Evolutionary conservation across 2,888 invertebrate species (phyloP).

Genomic region (Acronicta leporina): DNA sequence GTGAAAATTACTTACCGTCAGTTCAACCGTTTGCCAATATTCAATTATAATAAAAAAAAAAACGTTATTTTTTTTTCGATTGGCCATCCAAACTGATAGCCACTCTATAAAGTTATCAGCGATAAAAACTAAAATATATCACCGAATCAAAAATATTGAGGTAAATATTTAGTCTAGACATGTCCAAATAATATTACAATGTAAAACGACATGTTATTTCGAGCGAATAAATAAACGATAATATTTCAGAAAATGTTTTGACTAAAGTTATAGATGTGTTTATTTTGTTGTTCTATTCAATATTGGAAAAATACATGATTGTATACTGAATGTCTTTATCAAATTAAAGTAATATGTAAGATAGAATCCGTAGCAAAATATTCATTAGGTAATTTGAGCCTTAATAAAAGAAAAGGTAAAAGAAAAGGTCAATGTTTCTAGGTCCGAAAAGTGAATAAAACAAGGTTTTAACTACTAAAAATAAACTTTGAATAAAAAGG

Average conservation of each 20-base stretch:
- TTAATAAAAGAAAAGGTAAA: too few species aligned
- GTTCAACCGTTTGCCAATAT: too few species aligned
- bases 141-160: conserved; percentile 22
- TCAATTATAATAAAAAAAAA: too few species aligned
- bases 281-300: neutral
- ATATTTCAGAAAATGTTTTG: conserved; percentile 7
- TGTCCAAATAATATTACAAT: conserved; percentile 29
- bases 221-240: conserved; percentile 11
- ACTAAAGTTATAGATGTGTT: neutral
- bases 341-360: too few species aligned
- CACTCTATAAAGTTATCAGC: neutral
- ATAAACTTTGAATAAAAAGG: too few species aligned
- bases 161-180: conserved; percentile 41
- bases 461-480: too few species aligned
- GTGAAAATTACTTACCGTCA: too few species aligned
- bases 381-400: too few species aligned
- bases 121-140: conserved; percentile 12
- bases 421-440: too few species aligned
- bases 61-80: neutral
- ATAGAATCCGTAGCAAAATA: too few species aligned
- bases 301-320: neutral
- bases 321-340: too few species aligned
- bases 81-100: neutral
- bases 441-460: too few species aligned
- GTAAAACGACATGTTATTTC: conserved; percentile 25